phyloP scores from a whole-genome alignment of 1,140 invertebrate species.

The Drosophila oshimai region DNA sequence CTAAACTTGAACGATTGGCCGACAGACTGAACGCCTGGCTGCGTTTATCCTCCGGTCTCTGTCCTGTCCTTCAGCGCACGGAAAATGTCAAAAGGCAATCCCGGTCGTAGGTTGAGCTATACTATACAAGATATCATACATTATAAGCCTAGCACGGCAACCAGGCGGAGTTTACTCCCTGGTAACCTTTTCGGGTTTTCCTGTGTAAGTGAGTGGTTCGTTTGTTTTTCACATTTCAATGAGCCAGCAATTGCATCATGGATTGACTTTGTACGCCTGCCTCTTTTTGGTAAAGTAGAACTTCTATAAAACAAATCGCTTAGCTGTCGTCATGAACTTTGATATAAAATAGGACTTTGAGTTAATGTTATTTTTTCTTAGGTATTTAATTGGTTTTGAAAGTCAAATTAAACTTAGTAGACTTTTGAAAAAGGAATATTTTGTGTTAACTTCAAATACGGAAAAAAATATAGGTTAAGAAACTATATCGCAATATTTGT shows the following conservation, averaged over 20 bases:
- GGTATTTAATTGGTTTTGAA: neutral
- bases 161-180: constrained; percentile 4
- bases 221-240: constrained; percentile 60
- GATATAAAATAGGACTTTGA: neutral
- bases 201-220: neutral
- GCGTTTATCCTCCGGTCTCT: constrained; percentile 12
- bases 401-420: too few species aligned
- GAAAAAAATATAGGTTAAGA: too few species aligned
- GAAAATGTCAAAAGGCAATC: constrained; percentile 69
- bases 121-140: neutral
- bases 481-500: too few species aligned
- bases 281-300: neutral
- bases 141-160: constrained; percentile 52
- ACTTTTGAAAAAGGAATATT: too few species aligned
- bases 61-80: constrained; percentile 52
- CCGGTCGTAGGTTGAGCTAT: neutral
- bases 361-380: too few species aligned
- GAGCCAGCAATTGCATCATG: constrained; percentile 74
- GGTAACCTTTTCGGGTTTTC: constrained; percentile 36
- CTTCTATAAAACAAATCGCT: neutral
- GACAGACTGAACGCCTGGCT: constrained; percentile 34
- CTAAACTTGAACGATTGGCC: constrained; percentile 25
- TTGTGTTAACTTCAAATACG: too few species aligned
- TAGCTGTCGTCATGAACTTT: neutral
- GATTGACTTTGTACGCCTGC: neutral